phyloP scores from a whole-genome alignment of 1,140 invertebrate species.

The Eulimnadia texana region DNA sequence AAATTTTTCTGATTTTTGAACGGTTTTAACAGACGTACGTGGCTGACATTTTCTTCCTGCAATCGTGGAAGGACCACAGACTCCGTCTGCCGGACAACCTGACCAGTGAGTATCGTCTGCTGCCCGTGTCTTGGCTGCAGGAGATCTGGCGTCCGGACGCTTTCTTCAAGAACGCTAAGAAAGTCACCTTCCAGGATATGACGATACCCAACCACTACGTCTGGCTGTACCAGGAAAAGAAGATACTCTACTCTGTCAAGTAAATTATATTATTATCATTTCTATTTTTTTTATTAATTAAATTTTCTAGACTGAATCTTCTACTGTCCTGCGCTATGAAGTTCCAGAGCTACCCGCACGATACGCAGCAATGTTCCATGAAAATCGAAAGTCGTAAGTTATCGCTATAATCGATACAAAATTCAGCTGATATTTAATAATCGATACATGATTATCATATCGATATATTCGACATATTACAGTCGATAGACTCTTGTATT shows the following conservation, averaged over 20 bases:
- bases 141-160: slow-evolving; percentile 24
- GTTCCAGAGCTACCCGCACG: slow-evolving; percentile 27
- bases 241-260: slow-evolving; percentile 79
- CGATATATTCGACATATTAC: too few species aligned
- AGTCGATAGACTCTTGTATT: too few species aligned
- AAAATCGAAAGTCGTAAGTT: slow-evolving; percentile 29
- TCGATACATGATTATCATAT: too few species aligned
- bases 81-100: slow-evolving; percentile 24
- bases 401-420: too few species aligned
- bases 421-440: too few species aligned
- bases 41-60: slow-evolving; percentile 26
- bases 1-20: too few species aligned
- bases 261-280: too few species aligned
- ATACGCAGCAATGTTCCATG: slow-evolving; percentile 27
- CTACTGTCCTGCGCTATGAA: slow-evolving; percentile 29
- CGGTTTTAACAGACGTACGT: slow-evolving; percentile 24
- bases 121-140: slow-evolving; percentile 24
- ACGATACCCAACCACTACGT: slow-evolving; percentile 84
- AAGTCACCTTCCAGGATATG: slow-evolving; percentile 45
- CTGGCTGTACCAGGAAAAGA: slow-evolving; percentile 81
- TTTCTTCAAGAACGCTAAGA: slow-evolving; percentile 26
- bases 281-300: too few species aligned
- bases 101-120: slow-evolving; percentile 25
- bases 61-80: slow-evolving; percentile 26
- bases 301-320: slow-evolving; percentile 22